Base-by-base conservation (phyloP, 2,113 vertebrate genomes). In the Catharus fuscescens region DNA sequence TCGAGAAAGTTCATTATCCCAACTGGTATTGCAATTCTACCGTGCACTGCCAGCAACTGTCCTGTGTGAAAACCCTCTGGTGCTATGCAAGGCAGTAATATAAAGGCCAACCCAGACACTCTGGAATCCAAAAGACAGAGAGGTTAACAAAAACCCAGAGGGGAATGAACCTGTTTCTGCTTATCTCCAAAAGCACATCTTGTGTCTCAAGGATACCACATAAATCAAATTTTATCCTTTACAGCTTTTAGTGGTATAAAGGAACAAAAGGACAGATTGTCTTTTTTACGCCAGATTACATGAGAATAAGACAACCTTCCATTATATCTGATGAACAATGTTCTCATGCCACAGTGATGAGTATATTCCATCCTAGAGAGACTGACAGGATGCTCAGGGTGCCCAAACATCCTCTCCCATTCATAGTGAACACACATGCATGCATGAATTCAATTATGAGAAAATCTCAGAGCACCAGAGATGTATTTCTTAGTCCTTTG, bases 141-240 rank as follows among this genome's bases (percentile, higher is more conserved):
- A 94, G 77, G 92, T 74, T 94, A 92, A 92, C 71, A 90, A 95
- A 96, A 96, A 67, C 72, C 90, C 76, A 81, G 82, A 74, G 31
- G 54, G 82, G 76, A 40, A 86, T 71, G 90, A 93, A 95, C 93
- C 96, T 90, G 80, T 32, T 86, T 60, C 88, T 80, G 93, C 85
- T 95, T 96, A 94, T 96, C 90, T 94, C 92, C 88, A 93, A 92
- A 97, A 80, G 44, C 80, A 86, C 86, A 94, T 94, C 92, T 93
- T 96, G 85, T 82, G 81, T 91, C 69, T 83, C 85, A 93, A 88
- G 90, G 76, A 96, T 62, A 86, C 47, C 88, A 94, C n/a, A 88
- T 93, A 94, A 93, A 93, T 86, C 47, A 86, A 86, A 83, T 92
- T 96, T 94, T 66, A 88, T 86, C 65, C 92, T 88, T 95, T 93